Base-by-base conservation (phyloP, 2,797 vertebrate species). In the Siniperca obscura region DNA sequence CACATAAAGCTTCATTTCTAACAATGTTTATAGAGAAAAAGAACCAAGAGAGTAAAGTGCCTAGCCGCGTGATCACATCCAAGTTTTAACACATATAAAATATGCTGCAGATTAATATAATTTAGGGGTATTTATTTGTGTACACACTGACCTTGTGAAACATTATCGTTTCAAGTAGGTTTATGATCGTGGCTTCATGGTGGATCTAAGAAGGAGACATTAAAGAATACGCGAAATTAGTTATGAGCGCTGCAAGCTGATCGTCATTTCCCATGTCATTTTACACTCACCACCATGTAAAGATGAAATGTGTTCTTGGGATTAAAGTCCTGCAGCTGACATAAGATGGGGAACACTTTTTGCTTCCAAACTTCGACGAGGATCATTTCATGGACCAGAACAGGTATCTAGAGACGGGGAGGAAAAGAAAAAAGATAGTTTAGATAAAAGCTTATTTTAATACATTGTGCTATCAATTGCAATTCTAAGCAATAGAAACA, bases 101-200 rank as follows among this genome's bases (percentile, higher is more conserved):
- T 30, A 68, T 27, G 30, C n/a, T 36, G 21, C 19, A 22, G 5
- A 67, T 72, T 2, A 48, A 34, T 38, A 27, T 27, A 19, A 70
- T 60, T 40, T 19, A 1, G 5, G 8, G 38, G 2, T 46, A 22
- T 68, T 5, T 25, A 19, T 74, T 52, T 48, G 12, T 75, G 25
- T 14, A 42, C 19, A 7, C 59, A 80, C 93, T 92, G 81, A 99
- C 98, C 96, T 97, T 97, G 89, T 99, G 91, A 89, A 97, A 99
- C 95, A 99, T 96, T 67, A 98, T 93, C 0, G 98, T 99, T 90
- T 99, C 98, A 76, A 99, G 94, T 10, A 99, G 95, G 85, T 99
- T 99, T 91, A 99, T 96, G 86, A 99, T 93, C 6, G 98, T 98
- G 67, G 96, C 98, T 91, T 99, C 98, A 0, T 99, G 98, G 79